Evolutionary conservation across 2,888 invertebrate species (phyloP).

Genomic region (Mayetiola destructor): DNA sequence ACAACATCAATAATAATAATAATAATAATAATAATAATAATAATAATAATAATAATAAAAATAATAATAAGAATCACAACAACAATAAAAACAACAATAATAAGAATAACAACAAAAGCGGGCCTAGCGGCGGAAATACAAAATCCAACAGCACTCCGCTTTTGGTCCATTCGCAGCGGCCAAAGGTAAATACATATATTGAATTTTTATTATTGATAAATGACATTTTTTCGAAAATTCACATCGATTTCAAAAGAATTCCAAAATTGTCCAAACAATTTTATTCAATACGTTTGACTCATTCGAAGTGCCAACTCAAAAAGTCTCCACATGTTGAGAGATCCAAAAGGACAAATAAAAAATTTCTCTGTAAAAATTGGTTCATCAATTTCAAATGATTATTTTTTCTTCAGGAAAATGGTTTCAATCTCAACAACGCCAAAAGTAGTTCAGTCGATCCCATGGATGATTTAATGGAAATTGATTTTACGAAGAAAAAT

Average conservation of each 20-base stretch:
- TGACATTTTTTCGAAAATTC: too few relatives aligned
- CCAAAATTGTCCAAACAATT: neutral
- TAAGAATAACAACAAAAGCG: neutral
- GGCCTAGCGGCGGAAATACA: neutral
- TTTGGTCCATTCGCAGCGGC: neutral
- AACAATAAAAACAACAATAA: too few relatives aligned
- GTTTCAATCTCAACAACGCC: conserved; percentile 19
- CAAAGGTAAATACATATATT: neutral
- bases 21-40: too few relatives aligned
- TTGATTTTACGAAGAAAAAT: conserved; percentile 43
- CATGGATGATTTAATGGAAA: conserved; percentile 70
- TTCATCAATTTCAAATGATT: conserved; percentile 14
- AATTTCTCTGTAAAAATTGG: too few relatives aligned
- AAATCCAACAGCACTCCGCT: neutral
- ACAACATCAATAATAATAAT: neutral
- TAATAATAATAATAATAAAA: too few relatives aligned
- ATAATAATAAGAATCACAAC: too few relatives aligned
- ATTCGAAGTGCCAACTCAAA: too few relatives aligned
- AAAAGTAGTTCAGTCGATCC: conserved; percentile 38
- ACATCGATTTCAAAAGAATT: too few relatives aligned
- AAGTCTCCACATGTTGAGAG: too few relatives aligned
- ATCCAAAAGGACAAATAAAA: too few relatives aligned
- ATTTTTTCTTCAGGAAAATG: neutral
- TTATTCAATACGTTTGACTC: neutral
- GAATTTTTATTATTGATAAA: too few relatives aligned